Base-by-base conservation (phyloP, 2,113 vertebrate genomes). In the Carassius carassius region DNA sequence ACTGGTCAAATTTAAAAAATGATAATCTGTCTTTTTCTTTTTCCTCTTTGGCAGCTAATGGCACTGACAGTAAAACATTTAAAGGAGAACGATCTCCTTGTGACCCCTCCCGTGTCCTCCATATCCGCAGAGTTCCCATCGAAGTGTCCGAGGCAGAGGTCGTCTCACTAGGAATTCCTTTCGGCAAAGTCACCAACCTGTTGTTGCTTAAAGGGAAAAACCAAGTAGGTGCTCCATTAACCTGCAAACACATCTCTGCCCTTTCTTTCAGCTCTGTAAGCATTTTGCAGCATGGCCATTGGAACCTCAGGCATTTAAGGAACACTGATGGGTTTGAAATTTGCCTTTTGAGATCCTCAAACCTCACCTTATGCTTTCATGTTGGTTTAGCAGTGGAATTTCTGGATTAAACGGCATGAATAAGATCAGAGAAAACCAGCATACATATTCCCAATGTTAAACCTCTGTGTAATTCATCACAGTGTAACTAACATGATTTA, bases 121-220 rank as follows among this genome's bases (percentile, higher is more conserved):
- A 96, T 91, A 89, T 97, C 87, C 92, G 94, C 84, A 94, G 93
- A 86, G 92, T 97, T 94, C 95, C 96, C 89, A 90, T 72, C 86
- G 93, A 92, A 83, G 94, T 90, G 85, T 95, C 95, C 4, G 95
- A 96, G 92, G 89, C 92, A 85, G 96, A 97, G 84, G 41, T 97
- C 41, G 89, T 95, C 93, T 94, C 95, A 78, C 90, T 97, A 94
- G 96, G 93, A 79, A 73, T 95, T 80, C 95, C 96, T 80, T 97
- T 97, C 88, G 96, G 96, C 87, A 95, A 92, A 95, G 95, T 97
- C 90, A 96, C 94, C 63, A 97, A 97, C 89, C 74, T 96, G 87
- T 95, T 97, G 93, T 94, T 96, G 92, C 92, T 97, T 23, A 96
- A 93, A 92, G 91, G 90, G 86, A 96, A 93, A 95, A 93, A 92